phyloP scores from a whole-genome alignment of 2,797 vertebrate genomes.

The Rousettus madagascariensis region DNA sequence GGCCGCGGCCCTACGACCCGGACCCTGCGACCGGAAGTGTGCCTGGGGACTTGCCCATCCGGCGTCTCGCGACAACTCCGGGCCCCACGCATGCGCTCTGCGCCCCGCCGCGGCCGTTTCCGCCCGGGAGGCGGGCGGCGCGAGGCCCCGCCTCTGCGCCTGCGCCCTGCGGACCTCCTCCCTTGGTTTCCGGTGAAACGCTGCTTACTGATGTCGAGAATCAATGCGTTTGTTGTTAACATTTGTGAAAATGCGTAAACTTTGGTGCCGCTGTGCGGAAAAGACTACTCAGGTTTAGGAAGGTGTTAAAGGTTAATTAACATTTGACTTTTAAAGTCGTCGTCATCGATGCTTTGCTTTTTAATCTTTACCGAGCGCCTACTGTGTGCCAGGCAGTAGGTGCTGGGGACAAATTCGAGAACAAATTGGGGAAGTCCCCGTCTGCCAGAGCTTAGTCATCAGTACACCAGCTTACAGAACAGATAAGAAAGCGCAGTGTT shows the following conservation, averaged over 20 bases:
- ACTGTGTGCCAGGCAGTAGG: not conserved
- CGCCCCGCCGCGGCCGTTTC: not conserved
- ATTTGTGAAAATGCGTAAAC: not conserved
- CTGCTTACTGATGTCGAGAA: rapidly evolving
- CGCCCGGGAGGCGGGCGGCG: not conserved
- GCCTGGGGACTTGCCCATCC: rapidly evolving
- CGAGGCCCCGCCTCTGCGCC: rapidly evolving
- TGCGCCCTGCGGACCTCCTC: too few relatives aligned
- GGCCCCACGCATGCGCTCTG: not conserved
- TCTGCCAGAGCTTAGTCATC: not conserved
- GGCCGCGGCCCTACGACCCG: rapidly evolving
- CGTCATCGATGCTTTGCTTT: not conserved
- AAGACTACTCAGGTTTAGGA: not conserved
- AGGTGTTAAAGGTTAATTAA: not conserved
- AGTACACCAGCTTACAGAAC: rapidly evolving
- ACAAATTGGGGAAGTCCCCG: not conserved
- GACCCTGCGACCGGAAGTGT: not conserved
- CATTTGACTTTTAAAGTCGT: not conserved
- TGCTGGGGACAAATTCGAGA: not conserved
- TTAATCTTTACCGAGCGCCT: not conserved
- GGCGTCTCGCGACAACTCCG: not conserved
- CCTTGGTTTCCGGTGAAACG: not conserved
- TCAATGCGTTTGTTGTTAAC: not conserved
- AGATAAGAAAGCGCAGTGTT: rapidly evolving
- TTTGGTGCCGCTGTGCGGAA: not conserved